Conservation (phyloP, 2,113 vertebrate species). For the Gallinago paraguaiae region DNA sequence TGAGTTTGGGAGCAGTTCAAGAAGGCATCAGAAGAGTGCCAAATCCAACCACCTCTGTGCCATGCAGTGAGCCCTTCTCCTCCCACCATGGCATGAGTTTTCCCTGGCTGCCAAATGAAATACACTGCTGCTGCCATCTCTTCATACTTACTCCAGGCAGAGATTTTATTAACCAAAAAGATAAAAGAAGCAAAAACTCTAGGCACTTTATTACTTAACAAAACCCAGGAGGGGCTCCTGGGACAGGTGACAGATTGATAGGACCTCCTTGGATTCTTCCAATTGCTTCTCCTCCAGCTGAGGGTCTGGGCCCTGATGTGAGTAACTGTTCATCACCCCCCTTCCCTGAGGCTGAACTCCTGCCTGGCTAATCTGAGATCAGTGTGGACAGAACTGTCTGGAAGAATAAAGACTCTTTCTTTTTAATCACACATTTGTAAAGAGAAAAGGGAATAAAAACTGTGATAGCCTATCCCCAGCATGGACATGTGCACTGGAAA, state of each 20-base stretch:
- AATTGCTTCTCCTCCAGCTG: neutral
- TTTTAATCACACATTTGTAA: neutral
- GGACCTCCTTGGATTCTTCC: neutral
- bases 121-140: neutral
- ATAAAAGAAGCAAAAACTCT: neutral
- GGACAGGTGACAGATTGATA: neutral
- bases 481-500: neutral
- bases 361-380: neutral
- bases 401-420: neutral
- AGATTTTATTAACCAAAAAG: neutral
- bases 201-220: neutral
- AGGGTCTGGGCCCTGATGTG: neutral
- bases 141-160: neutral
- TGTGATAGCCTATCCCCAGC: neutral
- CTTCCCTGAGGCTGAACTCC: neutral
- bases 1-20: neutral
- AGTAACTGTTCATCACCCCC: neutral
- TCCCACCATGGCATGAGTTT: neutral
- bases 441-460: neutral
- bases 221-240: neutral
- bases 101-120: neutral
- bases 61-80: neutral
- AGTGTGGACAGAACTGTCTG: neutral
- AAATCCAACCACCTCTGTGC: neutral
- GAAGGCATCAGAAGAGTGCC: fast-evolving